These are phyloP conservation scores for Atethmia centrago DNA, from an alignment of 2,888 invertebrate genomes.

Conservation along the genomic window DNA sequence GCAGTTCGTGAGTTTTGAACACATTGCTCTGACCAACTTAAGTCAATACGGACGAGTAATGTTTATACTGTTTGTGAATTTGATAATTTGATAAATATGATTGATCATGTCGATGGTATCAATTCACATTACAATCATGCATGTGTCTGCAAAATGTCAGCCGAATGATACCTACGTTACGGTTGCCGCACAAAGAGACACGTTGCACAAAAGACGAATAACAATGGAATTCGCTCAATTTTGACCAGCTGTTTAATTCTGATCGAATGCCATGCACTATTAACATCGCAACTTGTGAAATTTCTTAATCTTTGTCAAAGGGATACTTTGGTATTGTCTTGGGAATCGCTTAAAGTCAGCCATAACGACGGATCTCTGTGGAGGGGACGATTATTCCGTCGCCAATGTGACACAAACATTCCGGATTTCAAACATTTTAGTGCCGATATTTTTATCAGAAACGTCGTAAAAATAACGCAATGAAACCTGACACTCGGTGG, in stretches of 20 bases:
- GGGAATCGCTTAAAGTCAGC: conserved; percentile 18
- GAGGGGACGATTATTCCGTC: conserved; percentile 8
- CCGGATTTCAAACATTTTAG: conserved; percentile 35
- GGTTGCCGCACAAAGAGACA: neutral
- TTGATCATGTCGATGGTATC: conserved; percentile 49
- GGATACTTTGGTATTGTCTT: conserved; percentile 1
- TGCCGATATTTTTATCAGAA: conserved; percentile 40
- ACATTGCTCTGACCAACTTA: conserved; percentile 17
- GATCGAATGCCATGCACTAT: neutral
- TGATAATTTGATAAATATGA: conserved; percentile 46
- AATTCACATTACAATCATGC: conserved; percentile 13
- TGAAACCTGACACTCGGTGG: conserved; percentile 54
- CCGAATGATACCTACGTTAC: conserved; percentile 8
- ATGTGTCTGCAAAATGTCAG: conserved; percentile 11
- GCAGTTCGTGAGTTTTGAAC: conserved; percentile 3
- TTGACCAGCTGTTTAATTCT: neutral
- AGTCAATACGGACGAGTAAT: neutral
- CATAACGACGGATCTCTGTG: conserved; percentile 20
- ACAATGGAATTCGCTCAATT: neutral
- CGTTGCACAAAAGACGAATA: neutral
- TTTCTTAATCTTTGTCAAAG: conserved; percentile 25
- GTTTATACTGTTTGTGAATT: neutral
- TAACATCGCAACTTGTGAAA: conserved; percentile 3
- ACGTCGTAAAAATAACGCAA: conserved; percentile 58
- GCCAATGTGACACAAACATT: conserved; percentile 20